Evolutionary conservation across 2,888 invertebrate species (phyloP).

Genomic region (Plagiodera versicolora): DNA sequence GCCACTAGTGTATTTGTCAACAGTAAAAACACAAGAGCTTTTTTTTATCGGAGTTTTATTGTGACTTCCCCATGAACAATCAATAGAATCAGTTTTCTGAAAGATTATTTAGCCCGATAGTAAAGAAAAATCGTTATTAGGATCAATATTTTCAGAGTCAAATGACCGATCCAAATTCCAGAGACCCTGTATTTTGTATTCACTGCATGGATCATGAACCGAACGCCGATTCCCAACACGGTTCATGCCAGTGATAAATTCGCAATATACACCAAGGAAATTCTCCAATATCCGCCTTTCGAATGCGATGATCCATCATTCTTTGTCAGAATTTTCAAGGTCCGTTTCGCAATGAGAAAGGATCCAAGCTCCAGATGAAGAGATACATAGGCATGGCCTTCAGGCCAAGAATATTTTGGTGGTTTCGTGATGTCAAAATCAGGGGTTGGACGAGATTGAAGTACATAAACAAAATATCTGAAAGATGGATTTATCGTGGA

Average conservation of each 20-base stretch:
- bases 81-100: no score
- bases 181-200: not conserved
- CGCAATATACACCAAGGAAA: not conserved
- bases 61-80: no score
- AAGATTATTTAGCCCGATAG: no score
- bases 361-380: not conserved
- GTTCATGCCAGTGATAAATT: not conserved
- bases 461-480: not conserved
- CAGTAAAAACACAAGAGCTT: no score
- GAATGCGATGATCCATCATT: not conserved
- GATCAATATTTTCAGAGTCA: no score
- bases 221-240: not conserved
- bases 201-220: not conserved
- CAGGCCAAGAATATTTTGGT: not conserved
- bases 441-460: not conserved
- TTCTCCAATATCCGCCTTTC: not conserved
- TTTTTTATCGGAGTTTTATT: no score
- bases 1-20: no score
- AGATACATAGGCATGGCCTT: not conserved
- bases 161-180: no score
- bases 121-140: no score
- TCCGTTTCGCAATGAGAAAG: not conserved
- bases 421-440: not conserved
- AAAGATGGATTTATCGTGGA: not conserved
- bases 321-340: not conserved